Base-by-base conservation (phyloP, 2,797 vertebrate species). In the Coregonus sp. region DNA sequence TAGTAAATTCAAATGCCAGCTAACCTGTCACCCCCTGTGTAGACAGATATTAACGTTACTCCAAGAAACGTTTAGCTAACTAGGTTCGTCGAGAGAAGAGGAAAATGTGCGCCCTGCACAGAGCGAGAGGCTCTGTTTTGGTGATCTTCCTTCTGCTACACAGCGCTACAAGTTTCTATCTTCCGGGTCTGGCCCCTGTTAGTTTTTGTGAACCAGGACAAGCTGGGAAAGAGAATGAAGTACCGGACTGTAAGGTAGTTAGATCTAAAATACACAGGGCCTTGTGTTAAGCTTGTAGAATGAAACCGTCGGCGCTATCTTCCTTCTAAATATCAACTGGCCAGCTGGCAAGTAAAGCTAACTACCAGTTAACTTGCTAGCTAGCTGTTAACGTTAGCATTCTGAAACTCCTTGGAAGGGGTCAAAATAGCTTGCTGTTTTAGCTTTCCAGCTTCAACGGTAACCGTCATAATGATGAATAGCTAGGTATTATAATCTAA, bases 121-220 rank as follows among this genome's bases (percentile, higher is more conserved):
- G 66, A 74, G 52, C 70, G 74, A 61, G 20, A 20, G 70, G n/a
- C 66, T 56, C 77, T 51, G 47, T 75, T 14, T 31, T 69, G 37
- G 56, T 67, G 51, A 15, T 74, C 76, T 66, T 76, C 33, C 70
- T 81, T 18, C 14, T 85, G 72, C 80, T 88, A 4, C 88, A 85
- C 74, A 87, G 59, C 54, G 83, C 86, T 29, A 67, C 75, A 75
- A 87, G 88, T 78, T 97, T 98, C 89, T 97, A 97, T 89, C 93
- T 98, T 75, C 96, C 97, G 2, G 96, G 96, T 80, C 91, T 97
- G 86, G 96, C 96, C 0, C 96, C 97, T 2, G 97, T 97, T 84
- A 97, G 94, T 91, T 98, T 98, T 85, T 98, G 97, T 69, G 93
- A 95, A 52, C 78, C 86, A 4, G 84, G 80, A 1, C 75, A 81